Percentiles rank a stretch among this genome's conserved stretches.
Evolutionary conservation across 1,140 invertebrate genomes (phyloP).

Genomic region (Bicyclus anynana): DNA sequence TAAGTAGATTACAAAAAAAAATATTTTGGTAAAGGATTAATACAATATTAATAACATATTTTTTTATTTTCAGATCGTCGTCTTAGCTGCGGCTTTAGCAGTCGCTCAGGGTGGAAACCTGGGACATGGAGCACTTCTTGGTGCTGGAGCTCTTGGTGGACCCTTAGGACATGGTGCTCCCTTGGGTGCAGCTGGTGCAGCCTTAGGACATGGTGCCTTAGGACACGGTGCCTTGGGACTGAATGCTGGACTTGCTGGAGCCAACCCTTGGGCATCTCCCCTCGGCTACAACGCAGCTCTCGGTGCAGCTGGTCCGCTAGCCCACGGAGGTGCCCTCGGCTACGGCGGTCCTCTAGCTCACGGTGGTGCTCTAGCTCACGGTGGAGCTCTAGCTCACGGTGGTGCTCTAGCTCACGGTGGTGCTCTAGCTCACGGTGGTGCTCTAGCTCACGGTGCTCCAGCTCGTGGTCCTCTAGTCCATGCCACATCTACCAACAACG

Average conservation of each 20-base stretch:
- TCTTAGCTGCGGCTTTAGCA: slow-evolving; percentile 52
- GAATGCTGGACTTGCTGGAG: slow-evolving; percentile 3
- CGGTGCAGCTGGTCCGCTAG: slow-evolving; percentile 18
- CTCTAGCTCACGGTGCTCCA: slow-evolving; percentile 20
- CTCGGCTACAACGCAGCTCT: slow-evolving; percentile 20
- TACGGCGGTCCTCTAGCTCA: slow-evolving; percentile 27
- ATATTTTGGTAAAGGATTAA: background rate
- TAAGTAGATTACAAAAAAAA: slow-evolving; percentile 35
- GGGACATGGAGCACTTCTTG: background rate
- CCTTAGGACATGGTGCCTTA: slow-evolving; percentile 9
- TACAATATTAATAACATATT: background rate
- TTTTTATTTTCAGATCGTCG: slow-evolving; percentile 54
- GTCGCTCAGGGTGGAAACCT: slow-evolving; percentile 56
- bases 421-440: slow-evolving; percentile 20
- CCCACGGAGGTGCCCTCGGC: slow-evolving; percentile 21
- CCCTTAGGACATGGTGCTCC: slow-evolving; percentile 7
- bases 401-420: slow-evolving; percentile 18
- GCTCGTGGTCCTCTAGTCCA: slow-evolving; percentile 23
- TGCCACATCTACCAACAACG: slow-evolving; percentile 29
- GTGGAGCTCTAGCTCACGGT: slow-evolving; percentile 21
- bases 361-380: slow-evolving; percentile 19
- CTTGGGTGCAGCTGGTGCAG: slow-evolving; percentile 6
- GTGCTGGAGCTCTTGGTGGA: too few species aligned
- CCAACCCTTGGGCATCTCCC: slow-evolving; percentile 9
- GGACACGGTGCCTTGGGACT: slow-evolving; percentile 10